Percentiles rank a stretch among this genome's conserved stretches.
phyloP scores from a whole-genome alignment of 1,140 invertebrate species.

The Trinorchestia longiramus region DNA sequence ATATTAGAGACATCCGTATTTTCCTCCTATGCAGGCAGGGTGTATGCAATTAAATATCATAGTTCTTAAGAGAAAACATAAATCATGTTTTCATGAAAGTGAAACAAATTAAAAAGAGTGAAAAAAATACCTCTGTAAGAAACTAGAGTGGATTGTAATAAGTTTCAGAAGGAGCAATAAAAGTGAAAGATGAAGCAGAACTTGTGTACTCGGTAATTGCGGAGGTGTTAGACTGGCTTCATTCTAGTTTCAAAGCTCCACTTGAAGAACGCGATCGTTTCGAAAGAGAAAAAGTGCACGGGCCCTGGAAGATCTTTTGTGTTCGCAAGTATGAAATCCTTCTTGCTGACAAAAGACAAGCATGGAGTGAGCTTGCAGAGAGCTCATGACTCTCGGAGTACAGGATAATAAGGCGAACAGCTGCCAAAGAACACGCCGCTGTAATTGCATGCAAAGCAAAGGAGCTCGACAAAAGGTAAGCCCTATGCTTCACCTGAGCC shows the following conservation, averaged over 20 bases:
- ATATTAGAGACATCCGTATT: background rate
- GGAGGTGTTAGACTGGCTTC: background rate
- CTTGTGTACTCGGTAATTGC: background rate
- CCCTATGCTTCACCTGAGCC: background rate
- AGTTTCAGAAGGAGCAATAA: background rate
- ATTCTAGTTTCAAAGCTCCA: background rate
- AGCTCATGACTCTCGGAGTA: slow-evolving; percentile 19
- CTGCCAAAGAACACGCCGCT: background rate
- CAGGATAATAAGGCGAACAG: slow-evolving; percentile 6
- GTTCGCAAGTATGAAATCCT: background rate
- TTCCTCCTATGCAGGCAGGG: background rate
- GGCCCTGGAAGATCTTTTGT: background rate
- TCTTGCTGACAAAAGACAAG: slow-evolving; percentile 11
- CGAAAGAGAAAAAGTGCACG: background rate
- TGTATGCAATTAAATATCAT: background rate
- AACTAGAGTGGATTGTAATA: background rate
- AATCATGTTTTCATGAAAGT: background rate
- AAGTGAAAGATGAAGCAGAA: slow-evolving; percentile 8
- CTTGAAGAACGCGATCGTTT: slow-evolving; percentile 31
- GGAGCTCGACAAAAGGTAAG: slow-evolving; percentile 7
- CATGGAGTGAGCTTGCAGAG: slow-evolving; percentile 5
- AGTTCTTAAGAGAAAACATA: background rate
- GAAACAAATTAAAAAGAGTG: background rate
- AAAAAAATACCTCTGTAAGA: background rate
- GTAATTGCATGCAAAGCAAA: slow-evolving; percentile 5